Conservation (phyloP, 2,113 vertebrate genomes). For the Hyla sarda region DNA sequence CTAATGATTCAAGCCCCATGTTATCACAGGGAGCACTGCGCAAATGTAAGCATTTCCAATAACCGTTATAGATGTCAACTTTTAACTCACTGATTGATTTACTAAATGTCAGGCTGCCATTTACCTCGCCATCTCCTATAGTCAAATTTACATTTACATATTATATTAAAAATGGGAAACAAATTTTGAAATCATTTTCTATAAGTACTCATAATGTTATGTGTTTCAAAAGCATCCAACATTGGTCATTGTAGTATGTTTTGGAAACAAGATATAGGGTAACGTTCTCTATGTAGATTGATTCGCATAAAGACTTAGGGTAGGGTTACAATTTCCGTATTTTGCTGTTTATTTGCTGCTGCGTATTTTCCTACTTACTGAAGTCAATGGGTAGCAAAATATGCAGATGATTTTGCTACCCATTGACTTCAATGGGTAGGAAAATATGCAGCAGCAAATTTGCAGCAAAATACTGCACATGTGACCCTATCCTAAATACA, state of each 20-base stretch:
- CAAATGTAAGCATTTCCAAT: neutral
- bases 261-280: neutral
- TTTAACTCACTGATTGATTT: constrained; percentile 43
- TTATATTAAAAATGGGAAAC: neutral
- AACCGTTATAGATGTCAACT: constrained; percentile 12
- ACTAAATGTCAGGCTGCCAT: constrained; percentile 56
- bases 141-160: neutral
- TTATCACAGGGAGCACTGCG: neutral
- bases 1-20: neutral
- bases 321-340: too few relatives aligned
- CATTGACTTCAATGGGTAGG: too few relatives aligned
- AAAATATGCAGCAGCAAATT: too few relatives aligned
- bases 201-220: neutral
- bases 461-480: too few relatives aligned
- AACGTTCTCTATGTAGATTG: neutral
- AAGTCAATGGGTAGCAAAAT: too few relatives aligned
- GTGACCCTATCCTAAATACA: too few relatives aligned
- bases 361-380: too few relatives aligned
- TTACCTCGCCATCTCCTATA: constrained; percentile 3
- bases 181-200: neutral
- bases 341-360: too few relatives aligned
- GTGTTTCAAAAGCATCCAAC: neutral
- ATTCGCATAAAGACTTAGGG: neutral
- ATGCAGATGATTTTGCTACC: too few relatives aligned
- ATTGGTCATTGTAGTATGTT: neutral